Evolutionary conservation across 2,888 invertebrate genomes (phyloP).

Genomic region (Tipula vernalis): DNA sequence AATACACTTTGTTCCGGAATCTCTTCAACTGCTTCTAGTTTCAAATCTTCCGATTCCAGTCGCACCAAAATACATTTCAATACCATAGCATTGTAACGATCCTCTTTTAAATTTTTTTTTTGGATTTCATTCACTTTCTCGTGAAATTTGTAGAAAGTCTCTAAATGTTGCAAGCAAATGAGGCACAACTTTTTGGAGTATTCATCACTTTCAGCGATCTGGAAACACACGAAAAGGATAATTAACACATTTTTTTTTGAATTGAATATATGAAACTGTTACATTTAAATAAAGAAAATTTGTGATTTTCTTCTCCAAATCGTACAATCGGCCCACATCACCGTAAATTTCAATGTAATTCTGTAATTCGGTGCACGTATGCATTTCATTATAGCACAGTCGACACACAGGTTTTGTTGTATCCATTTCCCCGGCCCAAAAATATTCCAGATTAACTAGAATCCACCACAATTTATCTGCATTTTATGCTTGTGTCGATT

Average conservation of each 20-base stretch:
- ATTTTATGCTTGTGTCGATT: not conserved
- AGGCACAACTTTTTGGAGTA: slow-evolving; percentile 13
- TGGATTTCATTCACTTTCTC: slow-evolving; percentile 15
- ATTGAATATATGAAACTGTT: not conserved
- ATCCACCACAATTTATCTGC: not conserved
- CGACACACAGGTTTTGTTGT: slow-evolving; percentile 12
- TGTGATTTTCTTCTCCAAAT: slow-evolving; percentile 13
- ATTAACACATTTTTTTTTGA: not conserved
- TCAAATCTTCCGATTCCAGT: not conserved
- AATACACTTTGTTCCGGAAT: not conserved
- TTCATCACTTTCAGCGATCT: slow-evolving; percentile 11
- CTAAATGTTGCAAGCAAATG: slow-evolving; percentile 14
- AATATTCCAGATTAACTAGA: not conserved
- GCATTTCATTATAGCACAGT: slow-evolving; percentile 13
- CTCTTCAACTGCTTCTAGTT: not conserved
- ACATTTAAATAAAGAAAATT: slow-evolving; percentile 15
- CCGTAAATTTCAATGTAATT: slow-evolving; percentile 12
- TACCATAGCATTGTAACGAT: not conserved
- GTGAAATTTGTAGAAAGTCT: slow-evolving; percentile 15
- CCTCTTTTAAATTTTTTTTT: slow-evolving; percentile 7
- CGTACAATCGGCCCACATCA: not conserved
- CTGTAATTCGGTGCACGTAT: not conserved
- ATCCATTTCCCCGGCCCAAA: not conserved
- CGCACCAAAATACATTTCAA: not conserved
- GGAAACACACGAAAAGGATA: not conserved